These are phyloP conservation scores for Opisthograptis luteolata DNA, from an alignment of 2,888 invertebrate genomes.

Conservation along the genomic window DNA sequence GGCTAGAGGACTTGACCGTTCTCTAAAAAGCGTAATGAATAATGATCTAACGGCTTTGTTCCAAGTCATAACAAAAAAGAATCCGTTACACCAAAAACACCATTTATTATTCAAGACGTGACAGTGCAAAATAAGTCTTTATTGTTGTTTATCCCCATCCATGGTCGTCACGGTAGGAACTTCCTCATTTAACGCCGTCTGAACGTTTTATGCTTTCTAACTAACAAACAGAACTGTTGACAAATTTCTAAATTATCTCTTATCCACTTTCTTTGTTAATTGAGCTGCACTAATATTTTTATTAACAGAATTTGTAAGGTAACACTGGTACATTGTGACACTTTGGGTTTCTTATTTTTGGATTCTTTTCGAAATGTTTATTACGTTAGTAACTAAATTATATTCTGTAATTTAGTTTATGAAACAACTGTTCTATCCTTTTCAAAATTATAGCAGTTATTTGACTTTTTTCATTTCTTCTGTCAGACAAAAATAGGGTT, in stretches of 20 bases:
- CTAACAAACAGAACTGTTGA: constrained; percentile 41
- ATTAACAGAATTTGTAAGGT: neutral
- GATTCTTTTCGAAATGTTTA: neutral
- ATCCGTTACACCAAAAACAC: constrained; percentile 3
- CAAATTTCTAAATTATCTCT: constrained; percentile 40
- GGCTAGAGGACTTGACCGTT: no score
- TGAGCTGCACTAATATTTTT: constrained; percentile 5
- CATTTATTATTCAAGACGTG: constrained; percentile 15
- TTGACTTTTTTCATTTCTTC: no score
- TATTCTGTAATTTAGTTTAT: no score
- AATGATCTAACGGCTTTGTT: no score
- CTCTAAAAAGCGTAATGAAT: no score
- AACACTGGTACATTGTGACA: neutral
- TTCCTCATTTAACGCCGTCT: constrained; percentile 52
- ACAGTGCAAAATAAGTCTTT: constrained; percentile 15
- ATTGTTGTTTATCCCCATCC: constrained; percentile 16
- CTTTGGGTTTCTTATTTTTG: neutral
- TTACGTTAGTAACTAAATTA: neutral
- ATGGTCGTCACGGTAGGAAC: constrained; percentile 32
- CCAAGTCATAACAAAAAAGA: neutral
- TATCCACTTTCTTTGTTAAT: constrained; percentile 38
- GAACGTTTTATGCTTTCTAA: constrained; percentile 57
- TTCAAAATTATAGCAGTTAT: no score
- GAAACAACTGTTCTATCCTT: no score
- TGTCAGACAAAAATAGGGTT: no score